A percentile compares a stretch with the other conserved stretches of the same genome.
phyloP scores from a whole-genome alignment of 2,797 vertebrate genomes.

The Gymnodraco acuticeps region DNA sequence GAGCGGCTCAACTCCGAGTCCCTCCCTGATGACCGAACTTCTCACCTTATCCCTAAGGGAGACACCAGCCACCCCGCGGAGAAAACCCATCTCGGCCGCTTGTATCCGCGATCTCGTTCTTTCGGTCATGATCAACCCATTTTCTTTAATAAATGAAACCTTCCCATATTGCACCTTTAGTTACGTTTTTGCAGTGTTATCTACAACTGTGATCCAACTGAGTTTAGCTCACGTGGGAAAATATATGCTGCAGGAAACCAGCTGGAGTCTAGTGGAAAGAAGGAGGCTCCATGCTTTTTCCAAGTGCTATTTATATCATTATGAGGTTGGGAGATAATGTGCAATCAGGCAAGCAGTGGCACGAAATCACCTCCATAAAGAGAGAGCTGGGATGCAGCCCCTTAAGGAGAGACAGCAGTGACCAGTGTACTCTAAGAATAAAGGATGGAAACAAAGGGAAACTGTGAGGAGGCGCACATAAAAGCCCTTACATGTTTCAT shows the following conservation, averaged over 20 bases:
- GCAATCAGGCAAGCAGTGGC: constrained; percentile 33
- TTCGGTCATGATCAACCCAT: constrained; percentile 9
- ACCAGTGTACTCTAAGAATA: background rate
- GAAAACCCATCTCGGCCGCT: too few species aligned
- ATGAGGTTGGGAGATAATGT: constrained; percentile 41
- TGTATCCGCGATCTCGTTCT: too few species aligned
- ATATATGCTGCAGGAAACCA: constrained; percentile 39
- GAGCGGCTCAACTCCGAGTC: too few species aligned
- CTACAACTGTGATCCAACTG: constrained; percentile 15
- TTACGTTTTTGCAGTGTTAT: constrained; percentile 36
- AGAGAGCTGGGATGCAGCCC: constrained; percentile 4
- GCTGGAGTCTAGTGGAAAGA: constrained; percentile 31
- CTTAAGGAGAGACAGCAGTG: constrained; percentile 22
- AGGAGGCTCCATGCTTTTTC: constrained; percentile 9
- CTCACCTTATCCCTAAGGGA: too few species aligned
- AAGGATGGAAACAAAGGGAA: constrained; percentile 4
- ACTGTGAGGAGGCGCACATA: background rate
- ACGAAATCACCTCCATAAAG: constrained; percentile 31
- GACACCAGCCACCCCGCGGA: too few species aligned
- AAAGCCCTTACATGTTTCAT: background rate
- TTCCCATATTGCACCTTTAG: constrained; percentile 18
- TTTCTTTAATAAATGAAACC: constrained; percentile 41
- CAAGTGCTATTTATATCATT: constrained; percentile 46
- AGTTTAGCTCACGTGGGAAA: constrained; percentile 28
- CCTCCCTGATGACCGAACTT: too few species aligned